Evolutionary conservation across 2,888 invertebrate genomes (phyloP), one percentile per base, ranked within the genome.

Genomic region (Epistrophella euchroma): DNA sequence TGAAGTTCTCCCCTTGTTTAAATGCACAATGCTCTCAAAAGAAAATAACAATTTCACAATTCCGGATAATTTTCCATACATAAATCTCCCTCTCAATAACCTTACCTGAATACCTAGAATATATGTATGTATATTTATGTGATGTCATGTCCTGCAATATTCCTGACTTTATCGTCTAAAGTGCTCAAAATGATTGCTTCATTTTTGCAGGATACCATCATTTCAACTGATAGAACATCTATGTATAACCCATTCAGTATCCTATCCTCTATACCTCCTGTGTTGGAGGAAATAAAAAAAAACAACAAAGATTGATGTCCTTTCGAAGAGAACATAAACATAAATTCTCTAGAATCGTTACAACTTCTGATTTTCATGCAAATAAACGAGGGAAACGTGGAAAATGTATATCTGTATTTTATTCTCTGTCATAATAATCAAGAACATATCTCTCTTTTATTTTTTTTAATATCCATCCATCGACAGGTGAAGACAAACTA

Each of bases 141-240:
- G 15, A 62, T 62, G 43, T 62, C 77, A 62, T 64, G 70, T 78
- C 52, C 72, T 72, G 64, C 62, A 70, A 81, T 75, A 71, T 64
- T 28, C 52, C 70, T 75, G 68, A 73, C 73, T 75, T 66, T 81
- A 75, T 81, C 75, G 62, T 55, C 47, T 40, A 75, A 81, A 75
- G 62, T 81, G 75, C 68, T 80, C 50, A 47, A 68, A 73, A 45
- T 60, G 68, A 73, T 73, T 80, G 79, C 35, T 75, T 60, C 80
- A 64, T n/a, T 45, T 43, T 70, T 71, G 55, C 25, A 47, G 35
- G 55, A 72, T 58, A 37, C 47, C 17, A 43, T 58, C 50, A 19
- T 45, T 28, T 66, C 47, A 64, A 28, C 9, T 66, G 28, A 32
- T 66, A 47, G 47, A 66, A 66, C 32, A 11, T 19, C 4, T 11